phyloP scores from a whole-genome alignment of 2,797 vertebrate genomes.

The Bradypodion pumilum region DNA sequence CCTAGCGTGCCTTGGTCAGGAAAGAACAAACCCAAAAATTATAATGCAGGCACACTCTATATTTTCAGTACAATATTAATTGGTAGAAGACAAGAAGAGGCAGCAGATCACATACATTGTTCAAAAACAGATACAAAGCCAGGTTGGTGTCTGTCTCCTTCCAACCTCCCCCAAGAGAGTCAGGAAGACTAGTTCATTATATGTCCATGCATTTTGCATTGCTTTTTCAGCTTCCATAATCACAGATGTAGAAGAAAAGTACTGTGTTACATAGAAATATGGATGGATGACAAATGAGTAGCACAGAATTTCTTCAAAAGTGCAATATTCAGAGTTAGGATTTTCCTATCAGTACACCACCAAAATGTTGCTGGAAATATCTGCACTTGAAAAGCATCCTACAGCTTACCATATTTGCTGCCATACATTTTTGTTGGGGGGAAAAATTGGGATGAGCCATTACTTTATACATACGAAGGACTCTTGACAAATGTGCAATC shows the following conservation, averaged over 20 bases:
- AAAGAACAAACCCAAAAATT: neutral
- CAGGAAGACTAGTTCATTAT: neutral
- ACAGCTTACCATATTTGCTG: neutral
- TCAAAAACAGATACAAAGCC: neutral
- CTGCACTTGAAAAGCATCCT: neutral
- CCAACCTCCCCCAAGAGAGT: neutral
- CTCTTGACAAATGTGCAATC: too few relatives aligned
- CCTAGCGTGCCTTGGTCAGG: neutral
- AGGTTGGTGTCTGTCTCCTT: too few relatives aligned
- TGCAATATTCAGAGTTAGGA: neutral
- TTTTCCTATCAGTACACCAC: neutral
- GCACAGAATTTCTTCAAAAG: neutral
- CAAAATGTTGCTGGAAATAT: neutral
- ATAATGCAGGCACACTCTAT: neutral
- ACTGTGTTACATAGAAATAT: neutral
- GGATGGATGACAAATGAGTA: neutral
- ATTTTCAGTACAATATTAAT: neutral
- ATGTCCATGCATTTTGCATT: neutral
- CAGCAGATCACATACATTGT: neutral
- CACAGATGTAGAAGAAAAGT: neutral
- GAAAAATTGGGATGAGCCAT: neutral
- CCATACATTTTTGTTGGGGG: neutral
- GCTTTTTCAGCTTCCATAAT: neutral
- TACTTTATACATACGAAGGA: neutral
- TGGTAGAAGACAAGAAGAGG: neutral